Evolutionary conservation across 1,140 invertebrate genomes (phyloP).

Genomic region (Calosoma granatense): DNA sequence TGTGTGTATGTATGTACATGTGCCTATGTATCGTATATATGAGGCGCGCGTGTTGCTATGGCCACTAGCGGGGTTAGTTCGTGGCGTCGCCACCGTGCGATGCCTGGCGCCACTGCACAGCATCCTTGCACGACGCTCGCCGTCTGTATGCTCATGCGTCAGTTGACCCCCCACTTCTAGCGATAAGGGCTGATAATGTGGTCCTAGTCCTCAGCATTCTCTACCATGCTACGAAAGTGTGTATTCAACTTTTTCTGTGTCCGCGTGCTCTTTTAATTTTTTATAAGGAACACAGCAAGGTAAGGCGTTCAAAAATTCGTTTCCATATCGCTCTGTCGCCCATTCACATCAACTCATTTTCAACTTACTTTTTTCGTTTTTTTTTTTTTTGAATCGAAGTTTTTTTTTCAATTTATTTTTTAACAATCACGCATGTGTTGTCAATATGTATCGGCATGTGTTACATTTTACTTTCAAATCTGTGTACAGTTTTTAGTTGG

Average conservation of each 20-base stretch:
- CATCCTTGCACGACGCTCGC: constrained; percentile 32
- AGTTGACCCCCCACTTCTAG: constrained; percentile 28
- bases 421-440: too few relatives aligned
- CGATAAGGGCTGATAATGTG: constrained; percentile 35
- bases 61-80: constrained; percentile 14
- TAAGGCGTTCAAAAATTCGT: background rate
- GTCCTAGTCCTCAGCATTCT: constrained; percentile 35
- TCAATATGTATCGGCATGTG: too few relatives aligned
- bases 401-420: background rate
- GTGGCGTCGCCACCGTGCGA: constrained; percentile 20
- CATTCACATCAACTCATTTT: too few relatives aligned
- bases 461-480: too few relatives aligned
- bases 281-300: constrained; percentile 4
- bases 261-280: background rate
- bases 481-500: too few relatives aligned
- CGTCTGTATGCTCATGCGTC: constrained; percentile 30
- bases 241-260: constrained; percentile 15
- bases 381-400: background rate
- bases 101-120: constrained; percentile 31
- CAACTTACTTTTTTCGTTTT: background rate
- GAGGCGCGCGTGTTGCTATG: background rate
- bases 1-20: background rate
- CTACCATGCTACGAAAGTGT: constrained; percentile 36
- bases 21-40: background rate
- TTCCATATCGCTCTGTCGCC: too few relatives aligned